Conservation (phyloP, 2,888 invertebrate genomes). For the Acholoe squamosa region DNA sequence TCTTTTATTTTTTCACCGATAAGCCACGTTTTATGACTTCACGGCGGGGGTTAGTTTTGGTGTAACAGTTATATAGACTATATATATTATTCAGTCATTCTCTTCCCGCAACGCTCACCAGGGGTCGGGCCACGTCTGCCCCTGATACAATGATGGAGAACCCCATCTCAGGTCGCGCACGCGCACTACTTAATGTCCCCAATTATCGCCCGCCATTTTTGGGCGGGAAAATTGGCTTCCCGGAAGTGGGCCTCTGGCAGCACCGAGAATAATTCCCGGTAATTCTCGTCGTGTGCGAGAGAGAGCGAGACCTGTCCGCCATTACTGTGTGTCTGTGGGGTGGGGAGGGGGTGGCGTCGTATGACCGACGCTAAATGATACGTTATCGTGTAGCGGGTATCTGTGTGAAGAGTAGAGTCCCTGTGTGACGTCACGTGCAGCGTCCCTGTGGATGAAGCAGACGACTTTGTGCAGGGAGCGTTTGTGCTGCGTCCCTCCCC, state of each 20-base stretch:
- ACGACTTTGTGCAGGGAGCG: conserved; percentile 4
- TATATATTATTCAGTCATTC: not conserved
- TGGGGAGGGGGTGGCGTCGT: conserved; percentile 7
- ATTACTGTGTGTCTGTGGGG: not conserved
- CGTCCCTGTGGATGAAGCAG: conserved; percentile 4
- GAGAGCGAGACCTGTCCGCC: not conserved
- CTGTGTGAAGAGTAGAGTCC: not conserved
- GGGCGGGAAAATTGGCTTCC: conserved; percentile 53
- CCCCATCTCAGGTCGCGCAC: conserved; percentile 13
- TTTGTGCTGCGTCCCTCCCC: not conserved
- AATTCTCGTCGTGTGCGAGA: conserved; percentile 31
- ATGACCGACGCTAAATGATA: conserved; percentile 26
- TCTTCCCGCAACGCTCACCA: too few species aligned
- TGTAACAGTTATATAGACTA: not conserved
- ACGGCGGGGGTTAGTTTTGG: not conserved
- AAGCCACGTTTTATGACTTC: not conserved
- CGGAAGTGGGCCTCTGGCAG: conserved; percentile 50
- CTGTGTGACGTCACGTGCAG: conserved; percentile 32
- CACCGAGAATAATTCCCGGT: conserved; percentile 51
- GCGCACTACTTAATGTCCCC: conserved; percentile 55
- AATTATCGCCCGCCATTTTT: conserved; percentile 62
- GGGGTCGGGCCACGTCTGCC: not conserved
- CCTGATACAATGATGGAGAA: conserved; percentile 50
- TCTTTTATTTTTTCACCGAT: not conserved
- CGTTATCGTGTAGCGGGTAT: conserved; percentile 23